Base-by-base conservation (phyloP, 2,113 vertebrate genomes). In the Elephas maximus region DNA sequence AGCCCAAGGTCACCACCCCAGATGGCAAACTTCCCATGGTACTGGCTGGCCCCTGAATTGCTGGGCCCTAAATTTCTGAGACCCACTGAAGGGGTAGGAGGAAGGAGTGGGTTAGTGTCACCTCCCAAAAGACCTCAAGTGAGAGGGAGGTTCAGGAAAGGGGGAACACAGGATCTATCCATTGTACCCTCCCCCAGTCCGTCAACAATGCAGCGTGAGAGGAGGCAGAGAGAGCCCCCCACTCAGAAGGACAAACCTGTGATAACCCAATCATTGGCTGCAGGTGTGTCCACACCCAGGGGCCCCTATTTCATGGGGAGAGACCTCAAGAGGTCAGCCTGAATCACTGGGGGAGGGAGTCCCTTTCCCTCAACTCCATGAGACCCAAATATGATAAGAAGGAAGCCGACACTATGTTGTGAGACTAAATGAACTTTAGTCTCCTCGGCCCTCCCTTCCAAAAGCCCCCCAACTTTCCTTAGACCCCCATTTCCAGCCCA, bases 1-100 rank as follows among this genome's bases (percentile, higher is more conserved):
- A 92, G 90, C 94, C 97, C 98, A 98, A 98, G 98, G 98, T 98
- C 98, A 98, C 93, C 24, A 62, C 92, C 97, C 97, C 98, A 98
- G 97, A 93, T 88, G 92, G 95, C 91, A 85, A 97, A 97, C 96
- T 98, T 98, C 97, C 96, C 98, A 97, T 80, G 85, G 96, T 76
- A 77, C 79, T 86, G 88, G 90, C 44, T 57, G 84, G 78, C 53
- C 90, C 84, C 88, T 65, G 91, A 95, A 95, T 1, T 28, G 81
- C 93, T 60, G 73, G 65, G 28, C 65, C 10, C 65, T 69, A 69
- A 69, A 69, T 33, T 69, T 33, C 33, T 14, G n/a, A 92, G 88
- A 95, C 74, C 96, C 60, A 81, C 8, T 21, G 48, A 89, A 33
- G 33, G 82, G 5, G 21, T 48, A 57, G 26, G 37, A 21, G 88